Conservation (phyloP, 2,888 invertebrate genomes). For the Thalpophila matura region DNA sequence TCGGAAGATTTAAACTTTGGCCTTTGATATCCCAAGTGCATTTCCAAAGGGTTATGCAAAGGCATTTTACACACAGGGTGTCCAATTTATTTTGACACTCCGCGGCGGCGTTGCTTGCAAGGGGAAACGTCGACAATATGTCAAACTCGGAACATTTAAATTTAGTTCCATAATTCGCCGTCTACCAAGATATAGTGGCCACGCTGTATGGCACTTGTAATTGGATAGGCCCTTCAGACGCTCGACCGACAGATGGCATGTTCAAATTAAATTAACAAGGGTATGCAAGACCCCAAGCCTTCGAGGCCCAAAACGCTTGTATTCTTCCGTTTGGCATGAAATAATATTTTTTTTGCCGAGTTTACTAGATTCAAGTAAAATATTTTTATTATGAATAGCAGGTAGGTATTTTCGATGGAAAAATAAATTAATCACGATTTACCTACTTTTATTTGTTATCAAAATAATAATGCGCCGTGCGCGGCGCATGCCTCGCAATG, state of each 20-base stretch:
- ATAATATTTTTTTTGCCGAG: conserved; percentile 21
- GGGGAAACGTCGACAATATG: conserved; percentile 37
- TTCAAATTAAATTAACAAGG: conserved; percentile 86
- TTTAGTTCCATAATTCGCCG: conserved; percentile 53
- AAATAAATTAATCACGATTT: no score
- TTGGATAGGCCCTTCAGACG: conserved; percentile 77
- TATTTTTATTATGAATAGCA: conserved; percentile 1
- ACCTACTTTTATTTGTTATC: no score
- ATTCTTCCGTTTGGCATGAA: conserved; percentile 41
- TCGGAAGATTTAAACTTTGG: conserved; percentile 52
- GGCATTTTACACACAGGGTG: conserved; percentile 67
- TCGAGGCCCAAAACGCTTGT: conserved; percentile 76
- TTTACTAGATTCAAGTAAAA: conserved; percentile 5
- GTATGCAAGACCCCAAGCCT: conserved; percentile 70
- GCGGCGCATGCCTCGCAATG: no score
- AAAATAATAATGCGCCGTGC: no score
- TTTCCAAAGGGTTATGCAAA: conserved; percentile 63
- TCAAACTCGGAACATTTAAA: conserved; percentile 48
- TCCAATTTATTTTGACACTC: conserved; percentile 28
- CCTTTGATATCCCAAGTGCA: conserved; percentile 60
- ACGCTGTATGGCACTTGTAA: conserved; percentile 70
- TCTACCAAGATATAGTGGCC: conserved; percentile 48
- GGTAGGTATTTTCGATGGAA: no score
- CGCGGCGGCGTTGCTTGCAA: conserved; percentile 9
- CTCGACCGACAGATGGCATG: conserved; percentile 80